Evolutionary conservation across 2,888 invertebrate species (phyloP), one percentile per base, ranked within the genome.

Genomic region (Notodonta dromedarius): DNA sequence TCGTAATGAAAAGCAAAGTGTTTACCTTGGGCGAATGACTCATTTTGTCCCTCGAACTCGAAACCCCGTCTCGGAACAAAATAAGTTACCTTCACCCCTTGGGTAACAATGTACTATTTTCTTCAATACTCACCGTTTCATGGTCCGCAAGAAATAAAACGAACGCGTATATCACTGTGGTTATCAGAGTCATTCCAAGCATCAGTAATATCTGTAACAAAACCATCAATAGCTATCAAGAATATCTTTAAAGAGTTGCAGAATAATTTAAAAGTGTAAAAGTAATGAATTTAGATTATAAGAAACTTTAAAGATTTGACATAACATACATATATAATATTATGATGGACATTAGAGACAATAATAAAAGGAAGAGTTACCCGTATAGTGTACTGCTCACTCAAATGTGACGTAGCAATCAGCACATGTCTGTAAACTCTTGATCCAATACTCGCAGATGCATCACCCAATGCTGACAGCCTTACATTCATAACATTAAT

Each of bases 381-480:
- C 51, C 73, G 70, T 0, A 77, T 63, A 39, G 83, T 78, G 60
- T 80, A 87, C 39, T 86, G 86, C 61, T 85, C 84, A 67, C 83
- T 84, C 13, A 91, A 66, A 67, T 85, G 74, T 9, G 83, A 74
- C 0, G 85, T 72, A 13, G 83, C 74, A 16, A 88, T 72, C 35
- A 91, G 58, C 14, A 88, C 59, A 65, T 87, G 82, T 12, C 86
- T 80, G 55, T 89, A 91, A 0, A 87, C 65, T 48, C 78, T 82
- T 0, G 83, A 82, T 0, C 86, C 88, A 42, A 62, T 57, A 53
- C 63, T 70, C 0, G 80, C 73, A 9, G 69, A 63, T 4, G 64
- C 65, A 8, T 72, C 59, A 0, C 79, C 75, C 12, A 89, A 65
- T 48, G 74, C 74, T 0, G 63, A 50, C 35, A 91, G 65, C 59